A percentile compares a stretch with the other conserved stretches of the same genome.
These are phyloP conservation scores for Parapsyche elsis DNA, from an alignment of 1,140 invertebrate species.

Conservation along the genomic window DNA sequence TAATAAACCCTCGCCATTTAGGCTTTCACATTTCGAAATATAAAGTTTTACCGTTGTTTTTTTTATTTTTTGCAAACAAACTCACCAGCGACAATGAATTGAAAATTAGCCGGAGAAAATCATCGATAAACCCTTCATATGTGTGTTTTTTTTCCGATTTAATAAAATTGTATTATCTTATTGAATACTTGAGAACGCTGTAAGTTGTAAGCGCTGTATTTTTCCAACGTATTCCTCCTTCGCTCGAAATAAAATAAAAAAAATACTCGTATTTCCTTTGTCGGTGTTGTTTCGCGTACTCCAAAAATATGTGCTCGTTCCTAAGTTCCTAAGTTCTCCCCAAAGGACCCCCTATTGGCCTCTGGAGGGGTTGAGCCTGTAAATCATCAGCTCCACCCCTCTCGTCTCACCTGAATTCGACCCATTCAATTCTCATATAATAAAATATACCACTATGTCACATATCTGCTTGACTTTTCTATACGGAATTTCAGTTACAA, in stretches of 20 bases:
- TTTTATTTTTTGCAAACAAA: not conserved
- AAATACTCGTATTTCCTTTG: not conserved
- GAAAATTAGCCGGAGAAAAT: not conserved
- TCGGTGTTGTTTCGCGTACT: not conserved
- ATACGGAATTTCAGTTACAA: no score
- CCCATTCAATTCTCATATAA: constrained; percentile 40
- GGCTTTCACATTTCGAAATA: not conserved
- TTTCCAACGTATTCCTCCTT: no score
- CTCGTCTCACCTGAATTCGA: constrained; percentile 38
- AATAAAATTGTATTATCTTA: no score
- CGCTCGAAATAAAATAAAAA: no score
- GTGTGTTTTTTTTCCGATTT: no score
- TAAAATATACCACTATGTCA: constrained; percentile 29
- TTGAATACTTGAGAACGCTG: no score
- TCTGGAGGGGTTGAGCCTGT: constrained; percentile 30
- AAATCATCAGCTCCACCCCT: constrained; percentile 42
- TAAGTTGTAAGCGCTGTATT: no score
- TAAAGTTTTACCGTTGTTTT: not conserved
- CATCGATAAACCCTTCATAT: no score
- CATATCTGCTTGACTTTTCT: not conserved
- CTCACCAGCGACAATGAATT: not conserved
- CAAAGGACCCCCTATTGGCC: constrained; percentile 1
- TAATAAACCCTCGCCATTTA: constrained; percentile 43
- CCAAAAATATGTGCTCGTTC: not conserved
- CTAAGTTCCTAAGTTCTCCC: not conserved